Base-by-base conservation (phyloP, 2,797 vertebrate species). In the Esox masquinongy region DNA sequence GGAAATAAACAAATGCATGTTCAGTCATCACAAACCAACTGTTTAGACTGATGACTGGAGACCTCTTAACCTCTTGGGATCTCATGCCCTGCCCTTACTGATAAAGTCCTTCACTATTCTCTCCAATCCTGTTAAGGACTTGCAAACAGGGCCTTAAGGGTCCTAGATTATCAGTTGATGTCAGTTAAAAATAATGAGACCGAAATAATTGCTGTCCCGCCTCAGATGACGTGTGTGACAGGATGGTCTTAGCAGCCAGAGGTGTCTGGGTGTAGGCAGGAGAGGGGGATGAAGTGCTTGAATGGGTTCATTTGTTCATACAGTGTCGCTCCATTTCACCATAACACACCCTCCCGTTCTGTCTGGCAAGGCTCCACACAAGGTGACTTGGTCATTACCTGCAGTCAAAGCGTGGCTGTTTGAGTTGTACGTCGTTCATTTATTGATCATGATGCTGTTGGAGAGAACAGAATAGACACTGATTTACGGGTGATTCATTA, bases 81-180 rank as follows among this genome's bases (percentile, higher is more conserved):
- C 39, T 82, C 78, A 74, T 34, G 50, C 9, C 63, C 50, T 78
- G 61, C 22, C 36, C 73, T 73, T 61, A 59, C 47, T 50, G 68
- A 66, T 19, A 76, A 49, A 59, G 15, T 47, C 69, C 68, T 19
- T 68, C 34, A 61, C 59, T 61, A 70, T 70, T 68, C 49, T 39
- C 49, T 16, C 22, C 51, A 77, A 81, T 84, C 81, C 64, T 50
- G 59, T 78, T 80, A 77, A 73, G 69, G 39, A 72, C 59, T 81
- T 76, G 51, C 75, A 79, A 78, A 73, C 80, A 78, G 68, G 26
- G 67, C 72, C 79, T 74, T 34, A 66, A 34, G 51, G 72, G 51
- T 74, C 61, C 5, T 70, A 69, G 74, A 64, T 78, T 78, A 70
- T 82, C 70, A 80, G 26, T 61, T 78, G 76, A 78, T 80, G 74